phyloP scores from a whole-genome alignment of 2,797 vertebrate genomes.

The Malacoctenus gilli region DNA sequence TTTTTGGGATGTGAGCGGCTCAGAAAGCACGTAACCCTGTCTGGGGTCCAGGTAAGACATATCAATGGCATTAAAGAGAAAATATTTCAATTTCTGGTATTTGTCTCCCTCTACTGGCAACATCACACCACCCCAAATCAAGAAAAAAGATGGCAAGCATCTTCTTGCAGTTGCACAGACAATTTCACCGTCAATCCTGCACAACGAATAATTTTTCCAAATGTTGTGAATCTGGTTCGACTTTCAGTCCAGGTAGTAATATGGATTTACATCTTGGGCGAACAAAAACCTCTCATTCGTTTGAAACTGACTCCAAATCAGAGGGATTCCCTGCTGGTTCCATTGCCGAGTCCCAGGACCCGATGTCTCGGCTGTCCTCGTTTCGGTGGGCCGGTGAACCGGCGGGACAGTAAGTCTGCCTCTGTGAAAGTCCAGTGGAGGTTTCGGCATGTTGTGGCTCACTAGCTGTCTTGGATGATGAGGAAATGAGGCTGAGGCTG shows the following conservation, averaged over 20 bases:
- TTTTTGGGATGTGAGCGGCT: no score
- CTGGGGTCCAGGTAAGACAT: no score
- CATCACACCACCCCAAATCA: conserved; percentile 6
- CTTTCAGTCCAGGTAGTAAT: conserved; percentile 38
- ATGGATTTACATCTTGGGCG: conserved; percentile 36
- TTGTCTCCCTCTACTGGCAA: conserved; percentile 75
- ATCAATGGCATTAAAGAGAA: no score
- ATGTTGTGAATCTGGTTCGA: conserved; percentile 1
- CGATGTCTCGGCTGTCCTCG: conserved; percentile 33
- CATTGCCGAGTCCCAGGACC: conserved; percentile 37
- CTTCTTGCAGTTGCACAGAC: no score
- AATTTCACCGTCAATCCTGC: no score
- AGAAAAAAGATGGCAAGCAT: no score
- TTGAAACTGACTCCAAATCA: conserved; percentile 49
- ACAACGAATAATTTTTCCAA: no score
- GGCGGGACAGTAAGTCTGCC: conserved; percentile 39
- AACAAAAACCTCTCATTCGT: conserved; percentile 55
- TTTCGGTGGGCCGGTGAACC: conserved; percentile 42
- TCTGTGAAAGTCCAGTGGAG: conserved; percentile 27
- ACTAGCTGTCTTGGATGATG: conserved; percentile 18
- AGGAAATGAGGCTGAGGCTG: conserved; percentile 25
- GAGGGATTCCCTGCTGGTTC: conserved; percentile 46
- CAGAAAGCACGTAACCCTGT: no score
- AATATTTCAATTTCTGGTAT: conserved; percentile 32
- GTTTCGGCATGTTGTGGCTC: conserved; percentile 25